Conservation (phyloP, 2,888 invertebrate species). For the Panorpa germanica region DNA sequence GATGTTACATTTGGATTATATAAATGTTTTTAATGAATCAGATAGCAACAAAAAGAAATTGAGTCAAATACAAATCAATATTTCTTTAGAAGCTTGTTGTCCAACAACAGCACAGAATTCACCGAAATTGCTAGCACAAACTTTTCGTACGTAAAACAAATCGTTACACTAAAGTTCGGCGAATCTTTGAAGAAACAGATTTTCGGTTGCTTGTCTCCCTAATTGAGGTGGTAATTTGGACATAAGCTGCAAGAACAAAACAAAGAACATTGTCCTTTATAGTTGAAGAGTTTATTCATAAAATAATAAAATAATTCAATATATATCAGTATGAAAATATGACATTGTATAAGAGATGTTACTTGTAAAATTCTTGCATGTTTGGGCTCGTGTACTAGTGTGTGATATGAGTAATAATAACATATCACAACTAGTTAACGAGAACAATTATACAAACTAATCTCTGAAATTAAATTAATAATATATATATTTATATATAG, state of each 20-base stretch:
- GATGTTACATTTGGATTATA: not conserved
- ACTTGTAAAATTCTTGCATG: no score
- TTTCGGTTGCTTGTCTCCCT: conserved; percentile 44
- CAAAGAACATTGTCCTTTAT: no score
- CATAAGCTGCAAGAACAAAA: conserved; percentile 39
- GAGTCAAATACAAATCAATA: conserved; percentile 33
- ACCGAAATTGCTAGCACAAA: conserved; percentile 52
- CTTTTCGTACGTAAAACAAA: conserved; percentile 44
- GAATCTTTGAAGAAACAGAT: conserved; percentile 45
- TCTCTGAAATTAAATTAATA: no score
- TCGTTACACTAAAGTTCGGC: conserved; percentile 39
- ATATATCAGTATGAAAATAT: no score
- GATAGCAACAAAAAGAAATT: conserved; percentile 9
- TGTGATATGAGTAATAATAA: no score
- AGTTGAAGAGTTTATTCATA: no score
- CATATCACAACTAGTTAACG: no score
- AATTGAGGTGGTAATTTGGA: conserved; percentile 50
- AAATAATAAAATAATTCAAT: no score
- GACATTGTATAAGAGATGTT: no score
- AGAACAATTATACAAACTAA: no score
- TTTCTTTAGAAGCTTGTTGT: conserved; percentile 35
- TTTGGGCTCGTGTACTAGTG: conserved; percentile 72
- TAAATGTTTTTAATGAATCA: conserved; percentile 7
- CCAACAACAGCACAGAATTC: conserved; percentile 51
- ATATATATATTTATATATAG: no score